These are phyloP conservation scores for Protodeltote pygarga DNA, from an alignment of 2,888 invertebrate genomes.

Conservation along the genomic window DNA sequence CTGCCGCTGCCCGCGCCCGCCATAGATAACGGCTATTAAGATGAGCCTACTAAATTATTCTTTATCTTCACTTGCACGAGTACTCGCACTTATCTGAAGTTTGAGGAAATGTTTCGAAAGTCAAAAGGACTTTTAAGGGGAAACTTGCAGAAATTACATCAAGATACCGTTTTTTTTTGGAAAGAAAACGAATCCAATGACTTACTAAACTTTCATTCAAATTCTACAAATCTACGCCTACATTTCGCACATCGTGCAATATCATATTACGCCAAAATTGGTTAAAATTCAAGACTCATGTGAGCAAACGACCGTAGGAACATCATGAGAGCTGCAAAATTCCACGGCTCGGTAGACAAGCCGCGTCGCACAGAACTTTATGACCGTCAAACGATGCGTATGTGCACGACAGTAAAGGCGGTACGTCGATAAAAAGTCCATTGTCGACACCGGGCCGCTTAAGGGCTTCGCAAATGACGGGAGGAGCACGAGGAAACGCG, in stretches of 20 bases:
- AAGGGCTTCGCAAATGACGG: constrained; percentile 76
- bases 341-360: constrained; percentile 64
- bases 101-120: constrained; percentile 42
- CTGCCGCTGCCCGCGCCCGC: constrained; percentile 37
- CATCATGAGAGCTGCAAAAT: constrained; percentile 62
- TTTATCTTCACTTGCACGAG: constrained; percentile 72
- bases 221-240: constrained; percentile 11
- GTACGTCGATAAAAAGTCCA: constrained; percentile 78
- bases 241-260: constrained; percentile 35
- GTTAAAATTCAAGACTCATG: constrained; percentile 55
- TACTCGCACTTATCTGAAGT: constrained; percentile 59
- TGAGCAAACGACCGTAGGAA: constrained; percentile 52
- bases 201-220: constrained; percentile 7
- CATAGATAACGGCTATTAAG: constrained; percentile 68
- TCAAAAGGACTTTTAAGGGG: constrained; percentile 14
- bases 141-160: constrained; percentile 9
- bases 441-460: constrained; percentile 74
- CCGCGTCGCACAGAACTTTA: constrained; percentile 67
- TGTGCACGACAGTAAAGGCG: constrained; percentile 70
- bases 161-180: not conserved
- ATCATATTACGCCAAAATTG: constrained; percentile 42
- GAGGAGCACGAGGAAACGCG: constrained; percentile 69
- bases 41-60: constrained; percentile 74
- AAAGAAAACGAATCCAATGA: constrained; percentile 12
- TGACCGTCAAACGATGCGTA: constrained; percentile 74